Evolutionary conservation across 2,113 vertebrate species (phyloP).

Genomic region (Mirounga angustirostris): DNA sequence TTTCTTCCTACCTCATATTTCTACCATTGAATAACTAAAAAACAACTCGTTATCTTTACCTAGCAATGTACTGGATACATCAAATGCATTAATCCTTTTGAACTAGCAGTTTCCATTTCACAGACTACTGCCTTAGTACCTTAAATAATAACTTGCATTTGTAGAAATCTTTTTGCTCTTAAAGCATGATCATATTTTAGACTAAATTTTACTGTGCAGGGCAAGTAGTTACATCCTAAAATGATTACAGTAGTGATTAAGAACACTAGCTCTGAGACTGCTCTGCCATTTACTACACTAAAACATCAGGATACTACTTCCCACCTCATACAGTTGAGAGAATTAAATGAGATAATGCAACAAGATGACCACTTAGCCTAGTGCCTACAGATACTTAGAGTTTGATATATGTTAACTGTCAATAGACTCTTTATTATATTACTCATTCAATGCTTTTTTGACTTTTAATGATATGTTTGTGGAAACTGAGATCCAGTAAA

Average conservation of each 20-base stretch:
- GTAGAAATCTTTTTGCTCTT: neutral
- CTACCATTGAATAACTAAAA: neutral
- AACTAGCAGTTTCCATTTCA: neutral
- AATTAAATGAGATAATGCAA: neutral
- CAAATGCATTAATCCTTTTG: neutral
- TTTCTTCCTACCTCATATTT: neutral
- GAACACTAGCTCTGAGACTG: neutral
- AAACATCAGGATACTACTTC: neutral
- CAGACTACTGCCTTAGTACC: neutral
- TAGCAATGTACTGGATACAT: neutral
- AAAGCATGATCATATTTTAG: neutral
- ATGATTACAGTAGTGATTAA: neutral
- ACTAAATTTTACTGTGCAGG: neutral
- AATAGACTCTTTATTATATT: neutral
- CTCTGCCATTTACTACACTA: neutral
- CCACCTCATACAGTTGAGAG: neutral
- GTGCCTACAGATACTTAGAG: neutral
- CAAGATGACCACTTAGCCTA: neutral
- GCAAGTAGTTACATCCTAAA: neutral
- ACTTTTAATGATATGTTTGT: neutral
- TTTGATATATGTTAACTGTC: neutral
- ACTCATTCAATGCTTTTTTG: neutral
- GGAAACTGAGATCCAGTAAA: neutral
- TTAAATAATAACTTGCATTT: neutral
- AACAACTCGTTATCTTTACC: neutral